A percentile compares a stretch with the other conserved stretches of the same genome.
These are phyloP conservation scores for Palloptera scutellata DNA, from an alignment of 2,888 invertebrate species.

Conservation along the genomic window DNA sequence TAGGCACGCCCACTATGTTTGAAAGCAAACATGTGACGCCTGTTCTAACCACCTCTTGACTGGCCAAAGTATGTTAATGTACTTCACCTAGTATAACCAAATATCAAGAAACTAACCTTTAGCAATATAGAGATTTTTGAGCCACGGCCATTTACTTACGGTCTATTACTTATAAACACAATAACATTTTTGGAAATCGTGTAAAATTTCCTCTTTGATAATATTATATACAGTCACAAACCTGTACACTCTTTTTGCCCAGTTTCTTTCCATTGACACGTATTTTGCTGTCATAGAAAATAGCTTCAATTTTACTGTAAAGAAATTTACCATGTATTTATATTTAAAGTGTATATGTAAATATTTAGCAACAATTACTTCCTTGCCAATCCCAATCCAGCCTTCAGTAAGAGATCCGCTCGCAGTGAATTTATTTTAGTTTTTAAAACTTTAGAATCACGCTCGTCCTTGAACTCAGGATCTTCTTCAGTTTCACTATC, in stretches of 20 bases:
- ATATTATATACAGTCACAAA: constrained; percentile 59
- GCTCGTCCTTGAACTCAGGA: constrained; percentile 66
- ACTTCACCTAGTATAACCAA: too few species aligned
- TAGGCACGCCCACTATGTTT: too few species aligned
- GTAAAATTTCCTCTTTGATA: too few species aligned
- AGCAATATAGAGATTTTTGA: too few species aligned
- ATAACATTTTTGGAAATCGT: neutral
- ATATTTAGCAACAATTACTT: constrained; percentile 69
- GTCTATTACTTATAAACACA: neutral
- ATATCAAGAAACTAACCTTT: too few species aligned
- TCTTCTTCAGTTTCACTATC: constrained; percentile 67
- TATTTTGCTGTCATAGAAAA: constrained; percentile 83
- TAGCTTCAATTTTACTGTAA: constrained; percentile 77
- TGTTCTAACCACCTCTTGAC: too few species aligned
- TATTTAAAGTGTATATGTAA: neutral
- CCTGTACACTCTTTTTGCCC: constrained; percentile 76
- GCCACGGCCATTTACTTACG: too few species aligned
- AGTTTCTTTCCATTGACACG: constrained; percentile 81
- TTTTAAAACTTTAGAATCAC: constrained; percentile 73
- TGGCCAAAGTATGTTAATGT: too few species aligned
- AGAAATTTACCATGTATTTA: neutral
- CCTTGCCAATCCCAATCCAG: constrained; percentile 74
- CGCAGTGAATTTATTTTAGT: constrained; percentile 73
- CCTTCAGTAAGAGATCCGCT: constrained; percentile 75
- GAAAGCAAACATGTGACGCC: too few species aligned